Conservation (phyloP, 2,888 invertebrate species). For the Sminthurinus aureus region DNA sequence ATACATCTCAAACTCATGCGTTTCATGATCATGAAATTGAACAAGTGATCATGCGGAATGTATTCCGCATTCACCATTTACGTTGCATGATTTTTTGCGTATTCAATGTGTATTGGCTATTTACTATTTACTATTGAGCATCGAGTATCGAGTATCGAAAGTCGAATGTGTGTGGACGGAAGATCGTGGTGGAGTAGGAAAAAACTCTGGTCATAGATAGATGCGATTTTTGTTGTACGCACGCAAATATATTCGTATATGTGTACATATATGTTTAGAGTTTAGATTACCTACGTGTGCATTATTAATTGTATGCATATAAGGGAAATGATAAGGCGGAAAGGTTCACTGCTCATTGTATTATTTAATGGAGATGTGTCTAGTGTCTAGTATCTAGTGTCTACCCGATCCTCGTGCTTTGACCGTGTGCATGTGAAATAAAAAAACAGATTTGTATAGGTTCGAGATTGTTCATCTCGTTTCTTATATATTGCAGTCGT, state of each 20-base stretch:
- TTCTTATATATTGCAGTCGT: no score
- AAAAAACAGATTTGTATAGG: constrained; percentile 5
- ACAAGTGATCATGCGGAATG: constrained; percentile 1
- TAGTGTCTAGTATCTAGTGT: not conserved
- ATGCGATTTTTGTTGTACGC: not conserved
- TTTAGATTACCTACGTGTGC: not conserved
- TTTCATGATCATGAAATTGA: not conserved
- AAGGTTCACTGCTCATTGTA: not conserved
- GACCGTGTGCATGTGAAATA: not conserved
- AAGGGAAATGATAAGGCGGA: not conserved
- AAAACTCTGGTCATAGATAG: not conserved
- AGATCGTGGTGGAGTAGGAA: constrained; percentile 25
- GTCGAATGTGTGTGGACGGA: not conserved
- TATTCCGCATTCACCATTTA: no score
- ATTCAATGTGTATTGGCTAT: no score
- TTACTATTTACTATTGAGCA: no score
- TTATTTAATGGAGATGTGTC: not conserved
- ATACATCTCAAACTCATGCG: not conserved
- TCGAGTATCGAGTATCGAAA: no score
- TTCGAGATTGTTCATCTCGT: not conserved
- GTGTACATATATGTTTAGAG: no score
- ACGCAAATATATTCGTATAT: no score
- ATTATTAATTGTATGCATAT: not conserved
- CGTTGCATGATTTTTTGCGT: no score
- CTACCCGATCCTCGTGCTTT: not conserved